Base-by-base conservation (phyloP, 2,888 invertebrate genomes). In the Zele albiditarsus region DNA sequence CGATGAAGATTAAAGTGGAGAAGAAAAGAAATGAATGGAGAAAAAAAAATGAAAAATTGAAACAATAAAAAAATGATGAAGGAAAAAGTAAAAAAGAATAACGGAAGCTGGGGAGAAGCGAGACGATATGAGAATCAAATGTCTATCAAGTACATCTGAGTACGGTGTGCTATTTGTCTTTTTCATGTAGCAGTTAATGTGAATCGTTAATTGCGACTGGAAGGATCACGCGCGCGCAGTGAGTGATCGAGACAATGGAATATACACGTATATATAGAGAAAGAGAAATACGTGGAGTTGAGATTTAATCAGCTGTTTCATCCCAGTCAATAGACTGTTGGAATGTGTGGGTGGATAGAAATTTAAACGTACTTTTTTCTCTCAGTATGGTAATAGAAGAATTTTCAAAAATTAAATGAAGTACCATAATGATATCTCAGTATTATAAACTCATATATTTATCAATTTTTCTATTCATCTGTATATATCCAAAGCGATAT, bases 151-250 rank as follows among this genome's bases (percentile, higher is more conserved):
- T 68, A 74, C 63, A 75, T 65, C 65, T 31, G 80, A 82, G 79
- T 77, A 71, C 78, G 73, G 72, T 73, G 80, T n/a, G 79, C 82
- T 81, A 84, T 84, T 84, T 84, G 84, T 84, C 84, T 84, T 84
- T 84, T 82, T 82, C 81, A 84, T 84, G 84, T 84, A 82, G 82
- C 82, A 79, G 77, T 81, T 79, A 84, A 84, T 84, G 82, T 82
- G 83, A 84, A 84, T 83, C 81, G 84, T 83, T 84, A 84, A 84
- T 84, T 84, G 84, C 84, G 81, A 80, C 79, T 78, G 78, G 28
- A 3, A n/a, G 46, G 10, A 2, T 38, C 8, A 38, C 16, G n/a
- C 46, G 46, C 46, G n/a, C 3, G n/a, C 69, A 42, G 84, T 82
- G 81, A 81, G 82, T 77, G 81, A 83, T 83, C 78, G 82, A 79